Percentiles rank a stretch among this genome's conserved stretches.
Conservation (phyloP, 2,113 vertebrate species). For the Pelobates fuscus region DNA sequence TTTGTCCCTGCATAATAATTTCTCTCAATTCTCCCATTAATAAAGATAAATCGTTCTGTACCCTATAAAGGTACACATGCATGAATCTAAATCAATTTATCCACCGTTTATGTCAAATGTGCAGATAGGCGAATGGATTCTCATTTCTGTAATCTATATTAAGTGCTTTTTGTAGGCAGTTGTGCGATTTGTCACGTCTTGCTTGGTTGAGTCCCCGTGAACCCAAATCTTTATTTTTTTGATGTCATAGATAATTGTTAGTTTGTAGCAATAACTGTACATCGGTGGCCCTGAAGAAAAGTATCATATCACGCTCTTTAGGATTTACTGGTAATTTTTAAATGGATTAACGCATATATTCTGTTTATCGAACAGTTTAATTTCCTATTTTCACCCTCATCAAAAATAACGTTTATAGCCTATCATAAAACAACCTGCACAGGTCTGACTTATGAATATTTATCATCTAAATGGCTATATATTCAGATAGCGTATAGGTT, state of each 20-base stretch:
- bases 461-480: neutral
- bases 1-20: neutral
- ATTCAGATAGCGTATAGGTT: neutral
- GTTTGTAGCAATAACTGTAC: slow-evolving; percentile 6
- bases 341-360: slow-evolving; percentile 30
- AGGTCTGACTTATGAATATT: neutral
- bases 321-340: slow-evolving; percentile 6
- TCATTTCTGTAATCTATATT: slow-evolving; percentile 8
- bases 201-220: neutral
- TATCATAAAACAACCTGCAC: neutral
- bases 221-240: slow-evolving; percentile 27
- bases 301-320: neutral
- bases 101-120: slow-evolving; percentile 3
- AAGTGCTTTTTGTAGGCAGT: neutral
- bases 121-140: neutral
- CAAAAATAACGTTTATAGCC: neutral
- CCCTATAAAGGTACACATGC: slow-evolving; percentile 3
- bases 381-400: slow-evolving; percentile 5
- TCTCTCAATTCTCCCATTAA: neutral
- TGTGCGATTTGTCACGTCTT: neutral
- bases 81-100: slow-evolving; percentile 30
- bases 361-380: neutral
- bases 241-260: slow-evolving; percentile 37
- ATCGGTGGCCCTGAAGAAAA: slow-evolving; percentile 20
- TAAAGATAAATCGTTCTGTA: slow-evolving; percentile 8